phyloP scores from a whole-genome alignment of 2,113 vertebrate genomes.

The Emydura subglobosa region DNA sequence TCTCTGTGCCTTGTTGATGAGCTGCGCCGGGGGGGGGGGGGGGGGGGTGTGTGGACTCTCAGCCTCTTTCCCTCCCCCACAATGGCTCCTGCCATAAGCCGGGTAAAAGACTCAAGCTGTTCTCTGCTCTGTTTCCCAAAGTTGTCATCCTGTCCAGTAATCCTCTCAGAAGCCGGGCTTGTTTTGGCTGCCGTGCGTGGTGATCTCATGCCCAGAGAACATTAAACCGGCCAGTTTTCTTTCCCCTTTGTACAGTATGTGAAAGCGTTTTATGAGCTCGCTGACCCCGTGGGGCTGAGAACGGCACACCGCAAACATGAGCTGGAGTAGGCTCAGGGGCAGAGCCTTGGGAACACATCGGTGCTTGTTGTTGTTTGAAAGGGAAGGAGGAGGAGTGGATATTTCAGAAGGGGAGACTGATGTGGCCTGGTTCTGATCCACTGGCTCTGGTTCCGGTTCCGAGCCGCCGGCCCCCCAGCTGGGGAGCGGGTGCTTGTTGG shows the following conservation, averaged over 20 bases:
- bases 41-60: not conserved
- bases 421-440: not conserved
- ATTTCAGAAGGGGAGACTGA: not conserved
- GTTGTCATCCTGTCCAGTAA: conserved; percentile 33
- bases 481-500: not conserved
- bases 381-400: not conserved
- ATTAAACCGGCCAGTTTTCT: not conserved
- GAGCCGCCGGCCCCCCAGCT: not conserved
- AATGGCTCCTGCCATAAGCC: not conserved
- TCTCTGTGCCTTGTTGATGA: not conserved
- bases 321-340: not conserved
- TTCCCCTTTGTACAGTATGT: not conserved
- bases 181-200: not conserved
- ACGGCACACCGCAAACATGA: not conserved
- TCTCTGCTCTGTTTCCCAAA: not conserved
- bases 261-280: not conserved
- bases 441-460: not conserved
- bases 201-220: conserved; percentile 16
- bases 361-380: not conserved
- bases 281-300: not conserved
- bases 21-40: no score
- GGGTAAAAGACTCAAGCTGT: not conserved
- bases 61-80: no score
- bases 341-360: not conserved
- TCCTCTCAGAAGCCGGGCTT: conserved; percentile 6